Base-by-base conservation (phyloP, 53 echinoderm and acorn worm species). In the Antedon mediterranea region DNA sequence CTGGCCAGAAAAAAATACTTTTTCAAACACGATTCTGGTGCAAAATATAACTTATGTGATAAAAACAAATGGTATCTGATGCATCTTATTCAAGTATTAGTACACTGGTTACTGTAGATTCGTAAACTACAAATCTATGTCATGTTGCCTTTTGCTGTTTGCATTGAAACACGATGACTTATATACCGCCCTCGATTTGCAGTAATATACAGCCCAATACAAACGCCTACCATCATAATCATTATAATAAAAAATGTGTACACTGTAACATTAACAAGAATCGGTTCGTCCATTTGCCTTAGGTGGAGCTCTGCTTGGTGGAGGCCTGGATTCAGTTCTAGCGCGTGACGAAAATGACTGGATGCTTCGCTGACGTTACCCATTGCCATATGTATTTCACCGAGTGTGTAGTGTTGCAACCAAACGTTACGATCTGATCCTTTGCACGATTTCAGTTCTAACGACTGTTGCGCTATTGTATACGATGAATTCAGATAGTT, bases 331-430 rank as follows among this genome's bases (percentile, higher is more conserved):
- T 97, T 97, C 8, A 92, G 82, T 32, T 97, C 97, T 34, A 91
- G 78, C 28, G 92, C 90, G 43, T 92, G 89, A 34, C 92, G 72
- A 76, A 97, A 91, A 75, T 92, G 90, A 7, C 79, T 70, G n/a
- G 85, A 77, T 15, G 97, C 97, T 8, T 97, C 92, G 13, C 74
- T 84, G 43, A 86, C 78, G 74, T 89, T 81, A 7, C 90, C 89
- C 76, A 97, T 57, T 3, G 87, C 88, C 80, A 90, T 89, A 78
- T 85, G 83, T 27, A 97, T 90, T 72, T 97, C 97, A 28, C 97
- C 97, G 0, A 97, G 82, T 1, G 97, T 97, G 70, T 92, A 97
- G 79, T 97, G 97, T 72, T 97, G 97, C 43, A 97, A 79, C 97
- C 97, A 97, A 3, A 90, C 74, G 81, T 97, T 97, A 71, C 92